phyloP scores from a whole-genome alignment of 2,888 invertebrate genomes.

The Neria commutata region DNA sequence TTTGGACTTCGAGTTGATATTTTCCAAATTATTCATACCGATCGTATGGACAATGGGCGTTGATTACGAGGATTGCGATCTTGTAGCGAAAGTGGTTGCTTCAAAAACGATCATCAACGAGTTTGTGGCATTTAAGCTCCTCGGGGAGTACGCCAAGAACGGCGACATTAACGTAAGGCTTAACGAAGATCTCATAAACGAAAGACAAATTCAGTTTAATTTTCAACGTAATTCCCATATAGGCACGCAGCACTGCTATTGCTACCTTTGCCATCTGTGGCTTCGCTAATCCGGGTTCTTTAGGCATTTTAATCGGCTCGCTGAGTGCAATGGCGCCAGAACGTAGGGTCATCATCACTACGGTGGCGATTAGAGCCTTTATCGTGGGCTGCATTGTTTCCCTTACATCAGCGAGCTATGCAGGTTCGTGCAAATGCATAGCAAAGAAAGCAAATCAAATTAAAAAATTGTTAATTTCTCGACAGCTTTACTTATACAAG shows the following conservation, averaged over 20 bases:
- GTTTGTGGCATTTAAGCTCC: constrained; percentile 84
- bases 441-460: not conserved
- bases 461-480: not conserved
- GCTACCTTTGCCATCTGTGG: constrained; percentile 92
- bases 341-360: constrained; percentile 71
- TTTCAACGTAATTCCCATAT: constrained; percentile 32
- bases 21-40: constrained; percentile 91
- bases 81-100: constrained; percentile 83
- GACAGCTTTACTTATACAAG: constrained; percentile 47
- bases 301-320: constrained; percentile 84
- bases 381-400: constrained; percentile 82
- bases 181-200: not conserved
- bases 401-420: constrained; percentile 88
- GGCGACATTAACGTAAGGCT: constrained; percentile 49
- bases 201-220: not conserved
- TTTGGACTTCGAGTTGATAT: constrained; percentile 73
- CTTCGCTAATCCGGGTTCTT: constrained; percentile 86
- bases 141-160: constrained; percentile 69
- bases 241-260: constrained; percentile 80
- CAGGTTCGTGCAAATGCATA: constrained; percentile 66
- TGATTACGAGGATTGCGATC: constrained; percentile 69
- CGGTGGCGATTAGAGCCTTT: constrained; percentile 77
- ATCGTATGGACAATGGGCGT: constrained; percentile 87
- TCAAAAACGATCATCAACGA: constrained; percentile 91
- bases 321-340: constrained; percentile 79